phyloP scores from a whole-genome alignment of 2,888 invertebrate species.

The Epicampocera succincta region DNA sequence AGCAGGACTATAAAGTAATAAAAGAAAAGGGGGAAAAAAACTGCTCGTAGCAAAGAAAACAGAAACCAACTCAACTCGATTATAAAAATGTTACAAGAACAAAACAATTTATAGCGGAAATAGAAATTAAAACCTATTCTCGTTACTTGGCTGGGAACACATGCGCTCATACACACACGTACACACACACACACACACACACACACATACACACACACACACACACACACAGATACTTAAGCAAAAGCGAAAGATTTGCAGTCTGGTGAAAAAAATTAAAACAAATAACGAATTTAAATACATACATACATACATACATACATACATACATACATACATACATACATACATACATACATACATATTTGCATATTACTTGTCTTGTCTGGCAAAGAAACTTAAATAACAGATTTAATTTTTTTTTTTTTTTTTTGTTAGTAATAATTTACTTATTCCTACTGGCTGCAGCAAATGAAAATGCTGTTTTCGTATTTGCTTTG shows the following conservation, averaged over 20 bases:
- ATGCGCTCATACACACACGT: neutral
- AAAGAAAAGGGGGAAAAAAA: slow-evolving; percentile 38
- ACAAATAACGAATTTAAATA: slow-evolving; percentile 29
- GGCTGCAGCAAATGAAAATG: slow-evolving; percentile 17
- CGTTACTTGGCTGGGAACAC: slow-evolving; percentile 31
- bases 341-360: neutral
- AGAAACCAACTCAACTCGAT: slow-evolving; percentile 52
- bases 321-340: neutral
- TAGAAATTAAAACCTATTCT: slow-evolving; percentile 67
- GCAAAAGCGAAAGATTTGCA: neutral
- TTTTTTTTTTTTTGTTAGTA: slow-evolving; percentile 7
- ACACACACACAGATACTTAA: neutral
- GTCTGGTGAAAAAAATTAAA: neutral
- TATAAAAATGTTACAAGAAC: slow-evolving; percentile 66
- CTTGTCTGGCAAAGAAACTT: slow-evolving; percentile 41
- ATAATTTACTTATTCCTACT: slow-evolving; percentile 4
- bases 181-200: neutral
- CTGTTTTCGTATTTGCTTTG: neutral
- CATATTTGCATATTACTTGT: slow-evolving; percentile 12
- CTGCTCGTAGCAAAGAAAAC: slow-evolving; percentile 4
- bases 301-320: neutral
- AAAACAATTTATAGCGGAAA: slow-evolving; percentile 68
- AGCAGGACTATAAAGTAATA: slow-evolving; percentile 47
- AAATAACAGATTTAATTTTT: slow-evolving; percentile 23
- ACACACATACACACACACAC: neutral